A percentile compares a stretch with the other conserved stretches of the same genome.
phyloP scores from a whole-genome alignment of 2,797 vertebrate genomes.

The Fratercula arctica region DNA sequence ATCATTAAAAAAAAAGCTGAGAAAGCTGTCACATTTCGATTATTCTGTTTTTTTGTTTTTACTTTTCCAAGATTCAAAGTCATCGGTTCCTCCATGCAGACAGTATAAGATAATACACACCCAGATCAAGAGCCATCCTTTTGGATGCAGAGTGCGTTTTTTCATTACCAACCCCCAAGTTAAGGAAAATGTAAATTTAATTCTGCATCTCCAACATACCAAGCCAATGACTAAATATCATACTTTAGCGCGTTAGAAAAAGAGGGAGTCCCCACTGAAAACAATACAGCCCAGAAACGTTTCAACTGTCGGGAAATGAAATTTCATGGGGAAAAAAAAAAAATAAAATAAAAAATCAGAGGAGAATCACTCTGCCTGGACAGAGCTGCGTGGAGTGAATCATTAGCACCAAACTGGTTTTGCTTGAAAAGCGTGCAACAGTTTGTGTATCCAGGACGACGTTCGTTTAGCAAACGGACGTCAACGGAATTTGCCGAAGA shows the following conservation, averaged over 20 bases:
- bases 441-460: constrained; percentile 22
- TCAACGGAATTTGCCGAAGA: constrained; percentile 43
- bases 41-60: no score
- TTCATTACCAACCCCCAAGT: neutral
- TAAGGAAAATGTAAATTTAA: neutral
- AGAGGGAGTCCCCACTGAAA: neutral
- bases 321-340: accelerated
- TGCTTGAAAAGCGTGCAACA: constrained; percentile 25
- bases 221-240: neutral
- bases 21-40: neutral
- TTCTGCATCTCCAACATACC: neutral
- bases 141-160: neutral
- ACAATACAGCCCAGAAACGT: neutral
- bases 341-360: neutral
- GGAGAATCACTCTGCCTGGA: neutral
- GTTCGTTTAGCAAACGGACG: constrained; percentile 16
- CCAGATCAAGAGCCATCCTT: neutral
- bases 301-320: neutral
- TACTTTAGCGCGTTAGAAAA: accelerated
- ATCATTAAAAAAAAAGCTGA: neutral
- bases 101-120: accelerated
- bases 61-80: neutral
- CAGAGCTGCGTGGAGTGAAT: constrained; percentile 22
- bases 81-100: neutral
- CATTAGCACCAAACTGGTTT: constrained; percentile 47